Evolutionary conservation across 2,888 invertebrate species (phyloP).

Genomic region (Lepidonotus clava): DNA sequence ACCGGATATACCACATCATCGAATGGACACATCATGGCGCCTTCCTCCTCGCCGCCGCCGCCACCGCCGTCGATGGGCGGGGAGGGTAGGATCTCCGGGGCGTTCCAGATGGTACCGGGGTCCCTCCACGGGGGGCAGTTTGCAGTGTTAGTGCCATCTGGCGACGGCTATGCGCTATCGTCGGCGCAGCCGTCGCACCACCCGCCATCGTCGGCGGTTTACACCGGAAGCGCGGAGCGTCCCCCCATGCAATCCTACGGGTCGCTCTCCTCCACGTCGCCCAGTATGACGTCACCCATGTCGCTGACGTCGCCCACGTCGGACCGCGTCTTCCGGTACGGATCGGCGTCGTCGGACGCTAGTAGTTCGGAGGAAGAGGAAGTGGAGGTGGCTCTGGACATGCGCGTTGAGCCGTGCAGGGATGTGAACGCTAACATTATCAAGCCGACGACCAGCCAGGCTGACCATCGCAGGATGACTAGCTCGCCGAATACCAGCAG

Average conservation of each 20-base stretch:
- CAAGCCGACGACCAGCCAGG: background rate
- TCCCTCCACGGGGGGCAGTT: constrained; percentile 33
- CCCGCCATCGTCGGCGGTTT: background rate
- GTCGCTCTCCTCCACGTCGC: constrained; percentile 18
- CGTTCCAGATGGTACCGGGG: constrained; percentile 16
- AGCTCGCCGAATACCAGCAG: background rate
- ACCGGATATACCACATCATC: constrained; percentile 7
- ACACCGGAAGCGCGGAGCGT: background rate
- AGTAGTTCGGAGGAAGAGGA: constrained; percentile 4
- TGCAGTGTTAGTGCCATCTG: constrained; percentile 32
- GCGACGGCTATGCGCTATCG: background rate
- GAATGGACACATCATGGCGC: background rate
- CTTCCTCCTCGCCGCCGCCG: background rate
- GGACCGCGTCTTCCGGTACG: constrained; percentile 30
- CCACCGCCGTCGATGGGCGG: background rate
- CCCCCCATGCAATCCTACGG: background rate
- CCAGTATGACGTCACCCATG: constrained; percentile 25
- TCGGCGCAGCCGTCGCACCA: background rate
- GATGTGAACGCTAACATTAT: constrained; percentile 11
- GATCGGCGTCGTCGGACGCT: background rate
- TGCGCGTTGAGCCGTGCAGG: constrained; percentile 37
- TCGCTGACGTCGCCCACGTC: constrained; percentile 38
- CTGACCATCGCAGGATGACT: background rate
- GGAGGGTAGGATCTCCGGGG: background rate
- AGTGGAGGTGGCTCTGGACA: constrained; percentile 39